Conservation (phyloP, 2,888 invertebrate species). For the Volucella inanis region DNA sequence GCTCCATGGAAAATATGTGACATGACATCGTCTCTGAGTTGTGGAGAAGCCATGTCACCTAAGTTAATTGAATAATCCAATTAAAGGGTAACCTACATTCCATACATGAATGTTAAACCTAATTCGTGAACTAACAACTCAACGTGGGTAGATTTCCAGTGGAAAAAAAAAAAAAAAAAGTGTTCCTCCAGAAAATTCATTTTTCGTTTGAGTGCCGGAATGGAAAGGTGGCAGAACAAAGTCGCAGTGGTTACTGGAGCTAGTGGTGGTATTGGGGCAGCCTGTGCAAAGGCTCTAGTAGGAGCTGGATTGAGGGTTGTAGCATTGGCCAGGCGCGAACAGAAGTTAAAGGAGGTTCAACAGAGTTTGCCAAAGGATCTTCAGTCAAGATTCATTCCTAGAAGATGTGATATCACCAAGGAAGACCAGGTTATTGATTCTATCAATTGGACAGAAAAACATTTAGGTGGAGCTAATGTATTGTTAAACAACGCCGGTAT, state of each 20-base stretch:
- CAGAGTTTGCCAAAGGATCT: slow-evolving; percentile 77
- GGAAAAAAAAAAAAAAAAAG: neutral
- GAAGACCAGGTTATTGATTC: slow-evolving; percentile 85
- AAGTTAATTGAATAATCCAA: slow-evolving; percentile 63
- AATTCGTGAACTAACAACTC: neutral
- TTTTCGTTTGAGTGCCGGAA: slow-evolving; percentile 71
- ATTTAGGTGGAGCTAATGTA: slow-evolving; percentile 85
- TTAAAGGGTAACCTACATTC: slow-evolving; percentile 23
- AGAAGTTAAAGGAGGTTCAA: slow-evolving; percentile 80
- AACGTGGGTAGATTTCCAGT: no score
- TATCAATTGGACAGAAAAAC: slow-evolving; percentile 84
- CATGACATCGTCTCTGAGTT: neutral
- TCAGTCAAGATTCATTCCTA: slow-evolving; percentile 82
- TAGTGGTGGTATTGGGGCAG: slow-evolving; percentile 85
- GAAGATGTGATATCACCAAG: slow-evolving; percentile 84
- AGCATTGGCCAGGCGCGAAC: slow-evolving; percentile 84
- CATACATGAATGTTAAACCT: neutral
- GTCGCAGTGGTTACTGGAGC: slow-evolving; percentile 87
- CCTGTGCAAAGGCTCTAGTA: slow-evolving; percentile 60
- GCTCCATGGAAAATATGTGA: slow-evolving; percentile 83
- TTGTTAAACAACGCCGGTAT: slow-evolving; percentile 85
- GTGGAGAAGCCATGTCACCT: slow-evolving; percentile 28
- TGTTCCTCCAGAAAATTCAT: slow-evolving; percentile 21
- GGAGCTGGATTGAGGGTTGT: slow-evolving; percentile 85
- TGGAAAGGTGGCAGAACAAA: slow-evolving; percentile 86